Evolutionary conservation across 2,888 invertebrate genomes (phyloP), one percentile per base, ranked within the genome.

Genomic region (Rhimphoctona megacephalus): DNA sequence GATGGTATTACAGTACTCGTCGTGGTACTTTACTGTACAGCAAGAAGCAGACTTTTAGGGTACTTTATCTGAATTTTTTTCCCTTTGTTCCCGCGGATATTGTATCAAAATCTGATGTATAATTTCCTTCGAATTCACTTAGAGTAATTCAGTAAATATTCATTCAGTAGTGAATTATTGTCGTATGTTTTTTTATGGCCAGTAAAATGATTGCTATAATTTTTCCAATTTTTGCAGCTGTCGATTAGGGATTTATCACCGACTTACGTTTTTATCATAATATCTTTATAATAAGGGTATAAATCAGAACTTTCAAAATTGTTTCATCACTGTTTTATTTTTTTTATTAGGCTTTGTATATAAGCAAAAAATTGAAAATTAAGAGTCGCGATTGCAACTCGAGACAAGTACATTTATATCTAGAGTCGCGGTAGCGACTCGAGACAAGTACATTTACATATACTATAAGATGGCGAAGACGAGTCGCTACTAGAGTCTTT

Each of bases 21-120:
- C 25, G 17, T 2, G 19, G 9, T 46, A 46, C 64, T 64, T 36
- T 14, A 39, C 22, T 73, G 66, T 52, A 19, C 33, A 33, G 17
- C n/a, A 19, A 33, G 5, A 22, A n/a, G 33, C 33, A 52, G 72
- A 9, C 72, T 57, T 74, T 74, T 74, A 39, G n/a, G 39, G 14
- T 74, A 39, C 70, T 74, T 39, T 74, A 8, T 17, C 25, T 25
- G 36, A 57, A 57, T 33, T 36, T 72, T n/a, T 36, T 69, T 72
- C 8, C 33, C 19, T 4, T 30, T 1, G 6, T 3, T n/a, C 17
- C 33, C 33, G 46, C 9, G 8, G 30, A 70, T 25, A 49, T 46
- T 30, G 46, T 22, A 3, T 70, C 25, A 14, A 17, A 46, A 70
- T 70, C 19, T 5, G 2, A 70, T 8, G 39, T 49, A 7, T 46